Conservation (phyloP, 1,140 invertebrate genomes). For the Littorina saxatilis region DNA sequence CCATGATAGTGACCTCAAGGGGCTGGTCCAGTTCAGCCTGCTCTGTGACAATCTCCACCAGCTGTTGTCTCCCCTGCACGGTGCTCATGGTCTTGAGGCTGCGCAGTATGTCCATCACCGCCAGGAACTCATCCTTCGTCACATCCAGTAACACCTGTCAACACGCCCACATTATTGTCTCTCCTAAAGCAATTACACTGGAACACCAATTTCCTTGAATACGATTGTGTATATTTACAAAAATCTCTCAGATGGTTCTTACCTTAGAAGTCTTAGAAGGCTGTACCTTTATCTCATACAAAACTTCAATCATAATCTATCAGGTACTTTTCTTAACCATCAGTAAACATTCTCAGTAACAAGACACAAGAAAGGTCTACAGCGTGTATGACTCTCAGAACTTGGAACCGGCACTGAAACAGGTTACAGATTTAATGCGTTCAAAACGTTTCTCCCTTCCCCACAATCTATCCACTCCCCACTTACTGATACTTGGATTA, state of each 20-base stretch:
- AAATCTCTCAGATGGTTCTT: not conserved
- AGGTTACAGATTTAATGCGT: too few relatives aligned
- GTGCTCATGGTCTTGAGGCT: constrained; percentile 88
- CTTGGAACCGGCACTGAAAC: too few relatives aligned
- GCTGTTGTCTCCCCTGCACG: constrained; percentile 88
- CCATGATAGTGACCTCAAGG: constrained; percentile 81
- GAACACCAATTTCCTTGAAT: not conserved
- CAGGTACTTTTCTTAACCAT: too few relatives aligned
- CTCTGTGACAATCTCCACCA: constrained; percentile 89
- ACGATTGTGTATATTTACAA: not conserved
- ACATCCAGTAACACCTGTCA: constrained; percentile 83
- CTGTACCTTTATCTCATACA: too few relatives aligned
- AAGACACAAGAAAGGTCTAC: too few relatives aligned
- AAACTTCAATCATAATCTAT: too few relatives aligned
- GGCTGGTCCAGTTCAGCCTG: constrained; percentile 86
- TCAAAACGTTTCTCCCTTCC: too few relatives aligned
- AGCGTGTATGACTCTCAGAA: too few relatives aligned
- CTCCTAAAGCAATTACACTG: not conserved
- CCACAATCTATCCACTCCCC: too few relatives aligned
- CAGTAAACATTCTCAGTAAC: too few relatives aligned
- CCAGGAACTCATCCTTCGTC: constrained; percentile 93
- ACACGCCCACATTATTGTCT: not conserved
- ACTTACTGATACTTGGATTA: too few relatives aligned
- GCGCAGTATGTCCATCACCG: constrained; percentile 90
- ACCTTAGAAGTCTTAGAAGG: not conserved